phyloP scores from a whole-genome alignment of 2,888 invertebrate species.

The Carcina quercana region DNA sequence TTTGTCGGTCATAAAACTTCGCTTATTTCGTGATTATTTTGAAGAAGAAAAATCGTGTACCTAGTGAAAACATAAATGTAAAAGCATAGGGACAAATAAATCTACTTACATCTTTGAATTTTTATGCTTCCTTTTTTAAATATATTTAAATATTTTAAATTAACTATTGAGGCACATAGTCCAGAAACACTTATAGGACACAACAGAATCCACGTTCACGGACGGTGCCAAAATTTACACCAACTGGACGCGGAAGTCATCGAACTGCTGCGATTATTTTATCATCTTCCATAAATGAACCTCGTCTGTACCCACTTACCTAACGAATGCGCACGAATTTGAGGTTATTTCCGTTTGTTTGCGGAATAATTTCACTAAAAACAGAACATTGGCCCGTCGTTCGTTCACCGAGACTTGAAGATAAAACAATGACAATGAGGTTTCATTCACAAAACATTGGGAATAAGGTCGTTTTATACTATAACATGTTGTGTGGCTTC shows the following conservation, averaged over 20 bases:
- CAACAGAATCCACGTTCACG: background rate
- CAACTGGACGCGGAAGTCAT: slow-evolving; percentile 12
- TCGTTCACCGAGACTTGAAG: slow-evolving; percentile 28
- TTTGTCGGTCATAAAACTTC: slow-evolving; percentile 7
- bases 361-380: slow-evolving; percentile 32
- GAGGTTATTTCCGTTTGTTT: slow-evolving; percentile 37
- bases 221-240: background rate
- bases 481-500: too few species aligned
- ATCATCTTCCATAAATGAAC: slow-evolving; percentile 11
- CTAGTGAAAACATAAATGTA: too few species aligned
- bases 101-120: too few species aligned
- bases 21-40: too few species aligned
- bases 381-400: slow-evolving; percentile 31
- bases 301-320: background rate
- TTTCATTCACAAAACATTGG: slow-evolving; percentile 10
- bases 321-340: slow-evolving; percentile 19
- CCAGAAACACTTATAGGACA: too few species aligned
- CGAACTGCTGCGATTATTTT: slow-evolving; percentile 15
- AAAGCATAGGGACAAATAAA: too few species aligned
- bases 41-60: too few species aligned
- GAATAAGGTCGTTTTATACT: slow-evolving; percentile 11
- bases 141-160: too few species aligned
- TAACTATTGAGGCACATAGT: too few species aligned
- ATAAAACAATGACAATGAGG: slow-evolving; percentile 24
- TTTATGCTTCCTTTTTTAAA: too few species aligned